Conservation (phyloP, 2,797 vertebrate genomes). For the Mormyrops boulengeri region DNA sequence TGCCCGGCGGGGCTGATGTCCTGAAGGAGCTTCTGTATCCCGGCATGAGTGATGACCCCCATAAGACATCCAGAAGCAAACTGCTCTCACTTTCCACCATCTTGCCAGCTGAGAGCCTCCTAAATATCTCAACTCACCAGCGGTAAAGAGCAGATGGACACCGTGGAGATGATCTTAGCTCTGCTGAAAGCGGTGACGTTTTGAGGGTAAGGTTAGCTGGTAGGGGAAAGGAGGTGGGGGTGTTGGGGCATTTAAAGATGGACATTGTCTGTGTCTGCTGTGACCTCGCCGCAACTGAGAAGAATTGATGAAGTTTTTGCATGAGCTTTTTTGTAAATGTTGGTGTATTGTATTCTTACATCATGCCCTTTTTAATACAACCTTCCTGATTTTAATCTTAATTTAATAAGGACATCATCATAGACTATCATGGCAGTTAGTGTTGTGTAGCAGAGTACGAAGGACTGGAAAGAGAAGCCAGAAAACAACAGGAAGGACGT, state of each 20-base stretch:
- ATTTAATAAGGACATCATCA: not conserved
- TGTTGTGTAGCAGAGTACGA: not conserved
- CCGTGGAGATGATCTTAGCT: not conserved
- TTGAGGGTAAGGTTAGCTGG: not conserved
- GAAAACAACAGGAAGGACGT: not conserved
- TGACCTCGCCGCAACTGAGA: not conserved
- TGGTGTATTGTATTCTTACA: not conserved
- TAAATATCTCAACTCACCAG: not conserved
- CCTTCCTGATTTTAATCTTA: not conserved
- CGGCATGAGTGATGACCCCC: not conserved
- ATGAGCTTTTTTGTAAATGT: not conserved
- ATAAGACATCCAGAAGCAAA: not conserved
- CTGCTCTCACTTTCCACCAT: not conserved
- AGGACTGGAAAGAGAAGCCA: not conserved
- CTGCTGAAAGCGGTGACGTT: not conserved
- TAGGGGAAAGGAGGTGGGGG: not conserved
- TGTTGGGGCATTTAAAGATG: not conserved
- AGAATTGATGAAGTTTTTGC: not conserved
- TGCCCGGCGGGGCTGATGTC: not conserved
- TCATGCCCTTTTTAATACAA: not conserved
- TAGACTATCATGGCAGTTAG: not conserved
- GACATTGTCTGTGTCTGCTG: not conserved
- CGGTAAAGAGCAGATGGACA: not conserved
- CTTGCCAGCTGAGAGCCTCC: not conserved
- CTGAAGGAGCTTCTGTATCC: not conserved